These are phyloP conservation scores for Polia nebulosa DNA, from an alignment of 2,888 invertebrate genomes.

Conservation along the genomic window DNA sequence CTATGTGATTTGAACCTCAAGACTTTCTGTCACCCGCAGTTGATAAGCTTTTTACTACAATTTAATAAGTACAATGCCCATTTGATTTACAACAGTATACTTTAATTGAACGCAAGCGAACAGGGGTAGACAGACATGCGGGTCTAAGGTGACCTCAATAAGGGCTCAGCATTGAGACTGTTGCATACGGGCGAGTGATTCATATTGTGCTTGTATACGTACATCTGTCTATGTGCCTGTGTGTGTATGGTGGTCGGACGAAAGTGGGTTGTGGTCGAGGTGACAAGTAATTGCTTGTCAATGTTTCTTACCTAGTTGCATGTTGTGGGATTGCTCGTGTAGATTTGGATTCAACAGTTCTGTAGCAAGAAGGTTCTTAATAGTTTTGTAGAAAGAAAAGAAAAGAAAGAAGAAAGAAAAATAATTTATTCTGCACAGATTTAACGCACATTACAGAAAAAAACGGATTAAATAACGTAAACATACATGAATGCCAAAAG, in stretches of 20 bases:
- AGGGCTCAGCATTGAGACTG: slow-evolving; percentile 47
- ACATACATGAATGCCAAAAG: too few species aligned
- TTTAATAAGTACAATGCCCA: slow-evolving; percentile 19
- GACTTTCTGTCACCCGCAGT: slow-evolving; percentile 17
- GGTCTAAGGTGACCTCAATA: slow-evolving; percentile 55
- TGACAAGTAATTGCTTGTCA: slow-evolving; percentile 15
- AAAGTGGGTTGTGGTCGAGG: slow-evolving; percentile 21
- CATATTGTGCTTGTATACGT: slow-evolving; percentile 4
- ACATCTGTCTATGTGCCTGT: slow-evolving; percentile 8
- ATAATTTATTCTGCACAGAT: too few species aligned
- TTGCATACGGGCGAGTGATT: slow-evolving; percentile 44
- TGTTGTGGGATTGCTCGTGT: too few species aligned
- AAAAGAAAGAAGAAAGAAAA: too few species aligned
- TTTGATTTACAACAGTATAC: slow-evolving; percentile 51
- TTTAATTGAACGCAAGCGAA: slow-evolving; percentile 40
- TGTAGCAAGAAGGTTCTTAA: too few species aligned
- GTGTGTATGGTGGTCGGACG: slow-evolving; percentile 11
- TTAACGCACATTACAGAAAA: too few species aligned
- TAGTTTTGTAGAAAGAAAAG: too few species aligned
- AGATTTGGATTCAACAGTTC: too few species aligned
- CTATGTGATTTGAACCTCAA: too few species aligned
- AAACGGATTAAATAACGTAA: too few species aligned
- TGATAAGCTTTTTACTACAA: background rate
- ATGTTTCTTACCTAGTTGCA: slow-evolving; percentile 2
- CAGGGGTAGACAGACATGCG: slow-evolving; percentile 51